phyloP scores from a whole-genome alignment of 2,113 vertebrate genomes.

The Stegastes partitus region DNA sequence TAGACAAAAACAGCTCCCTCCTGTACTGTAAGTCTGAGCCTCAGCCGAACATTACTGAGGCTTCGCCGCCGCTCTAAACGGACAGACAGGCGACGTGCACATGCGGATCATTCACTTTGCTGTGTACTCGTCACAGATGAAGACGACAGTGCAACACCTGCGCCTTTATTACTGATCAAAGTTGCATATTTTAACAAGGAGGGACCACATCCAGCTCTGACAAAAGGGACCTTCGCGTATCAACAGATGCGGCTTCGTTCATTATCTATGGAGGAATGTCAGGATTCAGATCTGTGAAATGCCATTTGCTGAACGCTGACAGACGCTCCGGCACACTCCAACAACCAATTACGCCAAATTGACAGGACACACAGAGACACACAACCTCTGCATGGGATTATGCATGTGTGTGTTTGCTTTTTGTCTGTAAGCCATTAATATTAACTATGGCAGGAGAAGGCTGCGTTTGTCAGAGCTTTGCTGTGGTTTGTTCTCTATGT shows the following conservation, averaged over 20 bases:
- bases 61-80: slow-evolving; percentile 23
- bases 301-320: slow-evolving; percentile 71
- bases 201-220: slow-evolving; percentile 36
- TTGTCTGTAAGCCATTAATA: slow-evolving; percentile 62
- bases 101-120: background rate
- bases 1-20: slow-evolving; percentile 61
- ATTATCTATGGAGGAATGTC: slow-evolving; percentile 78
- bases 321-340: slow-evolving; percentile 58
- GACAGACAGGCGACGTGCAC: slow-evolving; percentile 31
- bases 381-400: slow-evolving; percentile 30
- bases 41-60: slow-evolving; percentile 17
- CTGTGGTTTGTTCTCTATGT: slow-evolving; percentile 35
- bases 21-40: slow-evolving; percentile 40
- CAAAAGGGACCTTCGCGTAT: slow-evolving; percentile 49
- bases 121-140: background rate
- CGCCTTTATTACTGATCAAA: slow-evolving; percentile 70
- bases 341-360: slow-evolving; percentile 83
- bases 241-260: slow-evolving; percentile 70
- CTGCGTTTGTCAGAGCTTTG: slow-evolving; percentile 42
- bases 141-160: slow-evolving; percentile 56
- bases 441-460: slow-evolving; percentile 41
- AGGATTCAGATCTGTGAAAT: slow-evolving; percentile 71
- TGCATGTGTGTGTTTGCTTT: slow-evolving; percentile 31
- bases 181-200: slow-evolving; percentile 63
- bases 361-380: slow-evolving; percentile 62